These are phyloP conservation scores for Hylaea fasciaria DNA, from an alignment of 2,888 invertebrate genomes.

Conservation along the genomic window DNA sequence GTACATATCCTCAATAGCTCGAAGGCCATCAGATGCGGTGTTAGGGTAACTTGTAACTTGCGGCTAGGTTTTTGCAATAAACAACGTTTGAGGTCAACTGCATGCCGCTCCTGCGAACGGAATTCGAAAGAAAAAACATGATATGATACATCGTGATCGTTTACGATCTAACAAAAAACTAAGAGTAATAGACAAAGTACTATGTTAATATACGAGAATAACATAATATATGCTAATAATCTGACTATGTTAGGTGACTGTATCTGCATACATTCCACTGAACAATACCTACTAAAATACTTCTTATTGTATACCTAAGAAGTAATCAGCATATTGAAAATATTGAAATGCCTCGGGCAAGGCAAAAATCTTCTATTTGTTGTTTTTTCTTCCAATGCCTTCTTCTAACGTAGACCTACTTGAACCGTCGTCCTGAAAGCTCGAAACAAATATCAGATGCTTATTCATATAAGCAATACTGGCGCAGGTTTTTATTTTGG, in stretches of 20 bases:
- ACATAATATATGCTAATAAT: no score
- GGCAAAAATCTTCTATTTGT: no score
- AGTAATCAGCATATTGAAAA: no score
- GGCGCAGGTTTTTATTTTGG: no score
- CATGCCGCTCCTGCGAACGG: slow-evolving; percentile 39
- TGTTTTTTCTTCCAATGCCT: no score
- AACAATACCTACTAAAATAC: slow-evolving; percentile 18
- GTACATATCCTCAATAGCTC: slow-evolving; percentile 14
- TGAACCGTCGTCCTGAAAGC: no score
- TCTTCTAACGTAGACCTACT: no score
- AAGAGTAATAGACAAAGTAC: slow-evolving; percentile 6
- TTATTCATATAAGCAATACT: no score
- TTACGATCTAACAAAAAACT: slow-evolving; percentile 18
- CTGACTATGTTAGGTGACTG: no score
- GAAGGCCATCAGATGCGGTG: slow-evolving; percentile 20
- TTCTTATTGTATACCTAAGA: not conserved
- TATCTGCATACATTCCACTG: slow-evolving; percentile 12
- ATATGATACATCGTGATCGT: slow-evolving; percentile 17
- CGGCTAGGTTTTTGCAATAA: slow-evolving; percentile 37
- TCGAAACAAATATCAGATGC: no score
- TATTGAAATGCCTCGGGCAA: no score
- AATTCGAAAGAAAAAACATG: slow-evolving; percentile 35
- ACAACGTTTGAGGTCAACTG: slow-evolving; percentile 35
- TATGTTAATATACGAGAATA: no score
- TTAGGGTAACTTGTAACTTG: slow-evolving; percentile 13